These are phyloP conservation scores for Achroia grisella DNA, from an alignment of 1,140 invertebrate species.

Conservation along the genomic window DNA sequence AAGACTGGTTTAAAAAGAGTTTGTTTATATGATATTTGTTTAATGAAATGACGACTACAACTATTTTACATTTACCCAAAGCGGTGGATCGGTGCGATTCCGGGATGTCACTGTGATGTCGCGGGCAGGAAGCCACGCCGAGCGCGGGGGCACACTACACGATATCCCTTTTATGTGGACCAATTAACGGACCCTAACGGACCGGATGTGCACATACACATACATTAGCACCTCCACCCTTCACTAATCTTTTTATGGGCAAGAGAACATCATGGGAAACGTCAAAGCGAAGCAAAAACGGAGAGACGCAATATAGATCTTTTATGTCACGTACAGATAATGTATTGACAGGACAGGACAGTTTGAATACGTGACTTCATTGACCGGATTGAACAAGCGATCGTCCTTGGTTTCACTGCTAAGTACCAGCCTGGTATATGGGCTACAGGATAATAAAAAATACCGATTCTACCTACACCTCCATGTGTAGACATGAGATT, in stretches of 20 bases:
- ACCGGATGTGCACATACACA: slow-evolving; percentile 63
- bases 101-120: slow-evolving; percentile 20
- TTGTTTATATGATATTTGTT: no score
- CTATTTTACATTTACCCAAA: slow-evolving; percentile 15
- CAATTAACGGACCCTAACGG: slow-evolving; percentile 66
- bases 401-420: slow-evolving; percentile 39
- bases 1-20: no score
- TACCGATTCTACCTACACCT: slow-evolving; percentile 19
- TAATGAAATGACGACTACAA: no score
- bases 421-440: slow-evolving; percentile 26
- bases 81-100: slow-evolving; percentile 18
- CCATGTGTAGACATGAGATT: slow-evolving; percentile 28
- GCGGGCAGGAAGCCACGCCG: slow-evolving; percentile 43
- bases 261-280: slow-evolving; percentile 39
- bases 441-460: slow-evolving; percentile 35
- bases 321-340: slow-evolving; percentile 9
- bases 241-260: slow-evolving; percentile 59
- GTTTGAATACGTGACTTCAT: slow-evolving; percentile 20
- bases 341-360: slow-evolving; percentile 1
- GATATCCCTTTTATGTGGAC: slow-evolving; percentile 70
- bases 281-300: slow-evolving; percentile 23
- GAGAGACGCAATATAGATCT: neutral
- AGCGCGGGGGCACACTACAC: slow-evolving; percentile 46
- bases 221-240: slow-evolving; percentile 66
- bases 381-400: slow-evolving; percentile 26